Evolutionary conservation across 2,888 invertebrate species (phyloP).

Genomic region (Caenorhabditis uteleia): DNA sequence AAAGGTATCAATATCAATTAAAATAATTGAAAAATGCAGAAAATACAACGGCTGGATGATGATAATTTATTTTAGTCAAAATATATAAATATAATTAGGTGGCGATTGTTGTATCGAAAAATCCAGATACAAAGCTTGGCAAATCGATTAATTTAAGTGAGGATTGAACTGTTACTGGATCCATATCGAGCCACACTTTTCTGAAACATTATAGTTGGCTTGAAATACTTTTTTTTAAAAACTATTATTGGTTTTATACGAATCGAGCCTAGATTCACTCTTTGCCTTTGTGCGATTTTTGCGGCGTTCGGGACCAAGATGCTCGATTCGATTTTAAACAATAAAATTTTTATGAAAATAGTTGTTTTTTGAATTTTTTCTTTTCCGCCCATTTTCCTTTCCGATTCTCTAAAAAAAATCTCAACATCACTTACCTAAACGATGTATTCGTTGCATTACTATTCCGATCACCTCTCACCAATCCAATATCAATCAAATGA

Average conservation of each 20-base stretch:
- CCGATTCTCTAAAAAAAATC: background rate
- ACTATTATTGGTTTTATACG: too few species aligned
- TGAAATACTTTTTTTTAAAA: background rate
- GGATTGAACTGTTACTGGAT: conserved; percentile 12
- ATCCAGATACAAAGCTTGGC: conserved; percentile 10
- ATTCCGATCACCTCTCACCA: conserved; percentile 19
- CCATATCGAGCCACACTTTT: conserved; percentile 28
- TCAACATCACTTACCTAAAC: conserved; percentile 12
- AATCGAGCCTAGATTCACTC: too few species aligned
- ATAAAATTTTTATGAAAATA: background rate
- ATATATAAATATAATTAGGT: conserved; percentile 4
- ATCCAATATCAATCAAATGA: conserved; percentile 31
- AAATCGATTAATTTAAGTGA: conserved; percentile 9
- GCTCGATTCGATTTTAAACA: too few species aligned
- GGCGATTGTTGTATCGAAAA: conserved; percentile 10
- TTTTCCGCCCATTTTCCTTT: background rate
- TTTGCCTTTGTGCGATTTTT: too few species aligned
- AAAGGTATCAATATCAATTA: background rate
- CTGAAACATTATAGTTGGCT: conserved; percentile 6
- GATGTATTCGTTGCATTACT: conserved; percentile 23
- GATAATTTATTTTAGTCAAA: background rate
- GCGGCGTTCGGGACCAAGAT: too few species aligned
- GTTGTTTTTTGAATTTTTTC: background rate
- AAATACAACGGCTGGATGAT: background rate
- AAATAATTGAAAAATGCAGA: background rate